Evolutionary conservation across 1,140 invertebrate genomes (phyloP).

Genomic region (Drosophila nasuta): DNA sequence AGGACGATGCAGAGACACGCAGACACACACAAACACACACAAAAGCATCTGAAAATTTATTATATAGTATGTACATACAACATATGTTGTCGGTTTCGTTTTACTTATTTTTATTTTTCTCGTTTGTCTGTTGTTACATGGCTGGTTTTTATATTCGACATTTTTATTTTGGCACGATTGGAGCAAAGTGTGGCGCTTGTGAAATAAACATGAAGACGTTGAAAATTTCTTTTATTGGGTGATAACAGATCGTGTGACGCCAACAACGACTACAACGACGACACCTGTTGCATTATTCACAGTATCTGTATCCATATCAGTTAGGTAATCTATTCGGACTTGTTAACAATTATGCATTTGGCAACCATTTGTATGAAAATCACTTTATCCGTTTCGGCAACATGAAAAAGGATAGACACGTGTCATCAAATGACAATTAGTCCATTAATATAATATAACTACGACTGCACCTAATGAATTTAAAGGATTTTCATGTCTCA

Average conservation of each 20-base stretch:
- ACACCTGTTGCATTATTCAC: constrained; percentile 76
- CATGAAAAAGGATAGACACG: neutral
- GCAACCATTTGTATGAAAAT: constrained; percentile 31
- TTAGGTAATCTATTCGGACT: constrained; percentile 58
- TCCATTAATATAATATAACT: neutral
- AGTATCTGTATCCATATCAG: constrained; percentile 44
- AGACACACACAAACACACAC: too few species aligned
- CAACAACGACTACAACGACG: constrained; percentile 51
- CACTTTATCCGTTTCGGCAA: constrained; percentile 10
- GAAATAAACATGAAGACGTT: constrained; percentile 61
- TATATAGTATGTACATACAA: neutral
- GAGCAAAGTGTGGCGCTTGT: constrained; percentile 62
- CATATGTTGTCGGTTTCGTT: constrained; percentile 28
- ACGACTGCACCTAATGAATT: neutral
- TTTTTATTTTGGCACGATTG: constrained; percentile 66
- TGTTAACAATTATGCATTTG: constrained; percentile 37
- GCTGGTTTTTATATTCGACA: neutral
- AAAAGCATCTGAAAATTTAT: constrained; percentile 63
- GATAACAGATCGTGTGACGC: constrained; percentile 61
- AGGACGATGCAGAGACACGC: constrained; percentile 50
- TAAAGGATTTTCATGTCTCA: neutral
- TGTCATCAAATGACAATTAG: neutral
- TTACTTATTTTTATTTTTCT: constrained; percentile 26
- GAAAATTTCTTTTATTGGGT: constrained; percentile 66
- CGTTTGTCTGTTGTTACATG: constrained; percentile 21